Evolutionary conservation across 2,888 invertebrate genomes (phyloP), one percentile per base, ranked within the genome.

Genomic region (Stenchaetothrips biformis): DNA sequence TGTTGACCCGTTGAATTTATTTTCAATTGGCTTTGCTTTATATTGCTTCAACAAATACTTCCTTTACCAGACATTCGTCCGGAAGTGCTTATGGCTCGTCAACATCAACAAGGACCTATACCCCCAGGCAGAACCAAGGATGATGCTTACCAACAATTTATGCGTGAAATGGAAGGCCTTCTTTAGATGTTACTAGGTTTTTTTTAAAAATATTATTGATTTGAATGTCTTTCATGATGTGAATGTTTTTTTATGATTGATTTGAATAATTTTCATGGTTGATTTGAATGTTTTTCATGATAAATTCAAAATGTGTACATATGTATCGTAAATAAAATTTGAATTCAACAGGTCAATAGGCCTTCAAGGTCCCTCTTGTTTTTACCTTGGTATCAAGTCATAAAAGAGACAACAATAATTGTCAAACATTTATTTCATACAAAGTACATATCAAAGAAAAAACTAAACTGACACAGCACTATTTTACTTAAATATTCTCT

Each of bases 101-200:
- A 74, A 21, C 67, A 74, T 77, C 47, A 81, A 27, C 80, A 80
- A 16, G 59, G 77, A 37, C 62, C 85, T 79, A 85, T 86, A 79
- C 89, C 88, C 82, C 88, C 89, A 27, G 87, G 88, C 83, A 91
- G 90, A 0, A 97, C 95, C 81, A 99, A 98, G 86, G 99, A 99
- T 86, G 99, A 99, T 86, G 99, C 98, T 16, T 99, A 99, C 85
- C 94, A 97, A 89, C 96, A 97, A 87, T 99, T 99, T 86, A 98
- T 99, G 98, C 94, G 94, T 86, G 99, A 99, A 89, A 97, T 99
- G 96, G 94, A 97, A 86, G 96, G 95, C 79, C 88, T 99, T 48
- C 89, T 99, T 86, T 97, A 86, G 88, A 81, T 21, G 59, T 74
- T 25, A 21, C 21, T n/a, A 74, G 21, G 25, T 74, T 21, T 74